These are phyloP conservation scores for Nipponia nippon DNA, from an alignment of 2,113 vertebrate species.

Conservation along the genomic window DNA sequence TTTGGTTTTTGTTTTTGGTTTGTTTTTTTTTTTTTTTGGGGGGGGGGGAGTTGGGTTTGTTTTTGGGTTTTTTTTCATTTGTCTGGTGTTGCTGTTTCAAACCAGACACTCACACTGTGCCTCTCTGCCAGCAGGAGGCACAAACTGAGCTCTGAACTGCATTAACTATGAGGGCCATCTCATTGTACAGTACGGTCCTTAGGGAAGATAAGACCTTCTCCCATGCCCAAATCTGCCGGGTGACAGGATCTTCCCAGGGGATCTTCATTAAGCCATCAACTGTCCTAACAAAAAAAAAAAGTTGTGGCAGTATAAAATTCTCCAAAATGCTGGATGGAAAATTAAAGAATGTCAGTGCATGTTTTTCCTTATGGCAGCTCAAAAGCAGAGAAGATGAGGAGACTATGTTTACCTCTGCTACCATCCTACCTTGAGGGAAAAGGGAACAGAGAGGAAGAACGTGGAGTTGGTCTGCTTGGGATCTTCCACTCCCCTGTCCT, in stretches of 20 bases:
- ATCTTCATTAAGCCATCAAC: not conserved
- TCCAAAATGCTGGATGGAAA: not conserved
- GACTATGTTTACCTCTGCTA: not conserved
- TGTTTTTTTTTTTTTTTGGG: not conserved
- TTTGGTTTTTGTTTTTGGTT: not conserved
- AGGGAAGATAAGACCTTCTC: not conserved
- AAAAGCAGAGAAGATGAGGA: not conserved
- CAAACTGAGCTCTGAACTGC: not conserved
- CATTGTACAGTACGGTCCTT: accelerated
- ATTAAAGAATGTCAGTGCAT: not conserved
- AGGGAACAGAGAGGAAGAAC: not conserved
- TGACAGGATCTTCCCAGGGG: not conserved
- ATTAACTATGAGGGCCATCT: not conserved
- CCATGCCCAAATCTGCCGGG: not conserved
- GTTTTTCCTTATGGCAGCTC: not conserved
- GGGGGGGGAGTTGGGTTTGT: no score
- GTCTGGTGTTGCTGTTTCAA: not conserved
- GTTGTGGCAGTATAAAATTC: not conserved
- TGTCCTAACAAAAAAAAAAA: not conserved
- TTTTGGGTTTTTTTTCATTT: not conserved
- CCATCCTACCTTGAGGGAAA: not conserved
- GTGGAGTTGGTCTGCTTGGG: not conserved
- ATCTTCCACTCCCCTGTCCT: not conserved
- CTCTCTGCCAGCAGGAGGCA: not conserved
- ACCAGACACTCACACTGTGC: not conserved